Conservation (phyloP, 2,888 invertebrate genomes). For the Geophilus truncorum region DNA sequence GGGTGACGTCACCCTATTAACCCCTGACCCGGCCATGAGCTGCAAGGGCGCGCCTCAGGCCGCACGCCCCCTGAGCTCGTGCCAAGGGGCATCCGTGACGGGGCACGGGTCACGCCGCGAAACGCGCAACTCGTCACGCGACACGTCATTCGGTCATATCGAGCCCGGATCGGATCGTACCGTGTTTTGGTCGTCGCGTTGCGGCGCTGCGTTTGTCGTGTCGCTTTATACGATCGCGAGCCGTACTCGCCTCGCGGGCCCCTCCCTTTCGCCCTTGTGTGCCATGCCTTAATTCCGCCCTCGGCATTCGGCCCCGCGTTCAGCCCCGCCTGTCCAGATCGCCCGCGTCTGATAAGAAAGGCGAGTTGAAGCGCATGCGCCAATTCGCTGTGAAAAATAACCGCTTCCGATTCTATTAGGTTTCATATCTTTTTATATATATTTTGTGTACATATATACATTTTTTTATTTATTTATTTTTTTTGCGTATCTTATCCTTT, state of each 20-base stretch:
- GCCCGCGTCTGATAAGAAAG: not conserved
- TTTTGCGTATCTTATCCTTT: not conserved
- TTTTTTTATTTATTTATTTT: not conserved
- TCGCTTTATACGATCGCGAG: not conserved
- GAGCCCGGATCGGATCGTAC: not conserved
- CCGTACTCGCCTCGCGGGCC: not conserved
- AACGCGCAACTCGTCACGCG: constrained; percentile 7
- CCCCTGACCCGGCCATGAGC: constrained; percentile 2
- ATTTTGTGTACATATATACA: not conserved
- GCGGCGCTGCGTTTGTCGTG: not conserved
- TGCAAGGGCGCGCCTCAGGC: constrained; percentile 7
- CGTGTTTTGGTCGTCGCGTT: too few relatives aligned
- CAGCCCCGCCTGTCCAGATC: constrained; percentile 21
- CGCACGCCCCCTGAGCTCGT: constrained; percentile 23
- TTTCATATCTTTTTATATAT: constrained; percentile 9
- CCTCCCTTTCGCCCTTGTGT: not conserved
- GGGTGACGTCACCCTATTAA: constrained; percentile 31
- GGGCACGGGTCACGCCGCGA: not conserved
- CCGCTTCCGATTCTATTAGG: constrained; percentile 27
- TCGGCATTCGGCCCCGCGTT: constrained; percentile 20
- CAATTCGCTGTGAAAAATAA: constrained; percentile 27
- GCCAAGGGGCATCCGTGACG: constrained; percentile 27
- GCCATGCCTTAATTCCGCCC: not conserved
- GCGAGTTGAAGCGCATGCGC: not conserved
- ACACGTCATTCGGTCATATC: not conserved